A percentile compares a stretch with the other conserved stretches of the same genome.
These are phyloP conservation scores for Mesembrinibis cayennensis DNA, from an alignment of 2,113 vertebrate genomes.

Conservation along the genomic window DNA sequence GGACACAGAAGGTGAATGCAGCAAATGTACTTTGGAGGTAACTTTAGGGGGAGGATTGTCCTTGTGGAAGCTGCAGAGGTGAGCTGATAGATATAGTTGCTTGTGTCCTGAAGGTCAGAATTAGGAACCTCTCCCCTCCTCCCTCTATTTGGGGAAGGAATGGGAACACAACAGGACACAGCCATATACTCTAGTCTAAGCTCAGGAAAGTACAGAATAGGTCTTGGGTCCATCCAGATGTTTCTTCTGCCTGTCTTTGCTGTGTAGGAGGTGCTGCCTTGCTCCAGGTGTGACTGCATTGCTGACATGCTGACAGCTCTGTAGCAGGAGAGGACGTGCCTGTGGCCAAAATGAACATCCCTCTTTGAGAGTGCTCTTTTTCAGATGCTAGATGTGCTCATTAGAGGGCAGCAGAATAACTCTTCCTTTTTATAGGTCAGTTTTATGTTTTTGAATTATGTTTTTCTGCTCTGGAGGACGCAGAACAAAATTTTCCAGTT, in stretches of 20 bases:
- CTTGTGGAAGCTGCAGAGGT: not conserved
- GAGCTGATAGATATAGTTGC: not conserved
- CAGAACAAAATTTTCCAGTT: conserved; percentile 1
- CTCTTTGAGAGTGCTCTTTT: not conserved
- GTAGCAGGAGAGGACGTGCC: not conserved
- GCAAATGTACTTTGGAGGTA: not conserved
- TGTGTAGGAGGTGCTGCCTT: not conserved
- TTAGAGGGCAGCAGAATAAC: conserved; percentile 65
- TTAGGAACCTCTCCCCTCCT: not conserved
- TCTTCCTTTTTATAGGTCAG: conserved; percentile 55
- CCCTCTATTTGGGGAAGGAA: not conserved
- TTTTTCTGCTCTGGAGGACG: not conserved
- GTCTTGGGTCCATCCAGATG: not conserved
- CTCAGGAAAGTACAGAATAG: not conserved
- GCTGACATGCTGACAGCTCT: not conserved
- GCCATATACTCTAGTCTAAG: not conserved
- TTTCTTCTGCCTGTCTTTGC: not conserved
- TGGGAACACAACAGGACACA: not conserved
- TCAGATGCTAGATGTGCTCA: conserved; percentile 14
- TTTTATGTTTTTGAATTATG: not conserved
- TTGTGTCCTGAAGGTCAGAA: not conserved
- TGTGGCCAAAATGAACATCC: not conserved
- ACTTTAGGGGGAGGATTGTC: not conserved
- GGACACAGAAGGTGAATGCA: not conserved
- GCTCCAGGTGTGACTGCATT: not conserved